Evolutionary conservation across 2,113 vertebrate species (phyloP), one percentile per base, ranked within the genome.

Genomic region (Epinephelus lanceolatus): DNA sequence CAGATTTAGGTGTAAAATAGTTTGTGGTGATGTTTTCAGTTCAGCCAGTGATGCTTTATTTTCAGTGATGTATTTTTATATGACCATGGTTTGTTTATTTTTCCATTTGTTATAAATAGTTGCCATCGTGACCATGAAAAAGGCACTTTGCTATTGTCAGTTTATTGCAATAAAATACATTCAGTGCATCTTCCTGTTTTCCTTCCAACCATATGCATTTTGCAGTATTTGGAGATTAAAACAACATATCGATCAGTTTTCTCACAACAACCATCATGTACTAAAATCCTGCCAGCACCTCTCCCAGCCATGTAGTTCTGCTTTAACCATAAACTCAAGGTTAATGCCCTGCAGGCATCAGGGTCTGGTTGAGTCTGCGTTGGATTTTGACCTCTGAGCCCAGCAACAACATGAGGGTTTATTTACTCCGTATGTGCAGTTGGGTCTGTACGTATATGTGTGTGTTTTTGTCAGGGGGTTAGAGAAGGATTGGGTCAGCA

Each of bases 1-100:
- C 82, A 82, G 86, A 88, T 86, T 88, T 93, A 91, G 91, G 88
- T 92, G 90, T 94, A 87, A 92, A 90, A 91, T 88, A 89, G 88
- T 88, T 86, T 92, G 92, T 94, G 86, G 92, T 95, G 92, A 90
- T 93, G 90, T 94, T 91, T 93, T 94, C 77, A 91, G 89, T 94
- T 93, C 83, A 90, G 93, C 92, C 92, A 88, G 90, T 92, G 92
- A 91, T 90, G 91, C 82, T 83, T 89, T 88, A 83, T 81, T 91
- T 92, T 92, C 86, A 89, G 88, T 95, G 89, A 85, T 90, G 91
- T 94, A 86, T 93, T 94, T 94, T 92, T 93, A 89, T 94, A 91
- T 85, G 76, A 85, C 76, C 76, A 91, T 91, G 75, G 21, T 88
- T 94, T 92, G 57, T 66, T 78, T 70, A 14, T 23, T 47, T 71